Conservation (phyloP, 2,797 vertebrate species). For the Chromobotia macracanthus region DNA sequence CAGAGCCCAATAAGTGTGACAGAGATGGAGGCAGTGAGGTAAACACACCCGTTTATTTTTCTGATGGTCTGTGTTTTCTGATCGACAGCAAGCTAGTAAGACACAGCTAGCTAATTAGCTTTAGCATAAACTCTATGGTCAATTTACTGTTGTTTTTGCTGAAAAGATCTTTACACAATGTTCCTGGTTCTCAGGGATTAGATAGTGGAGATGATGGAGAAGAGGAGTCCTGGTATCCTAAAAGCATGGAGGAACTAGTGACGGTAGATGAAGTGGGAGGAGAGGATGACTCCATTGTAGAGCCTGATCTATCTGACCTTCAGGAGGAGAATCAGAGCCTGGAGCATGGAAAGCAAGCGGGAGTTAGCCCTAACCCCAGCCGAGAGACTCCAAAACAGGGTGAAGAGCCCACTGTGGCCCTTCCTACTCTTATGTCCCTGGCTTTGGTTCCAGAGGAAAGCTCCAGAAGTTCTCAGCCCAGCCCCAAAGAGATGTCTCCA, state of each 20-base stretch:
- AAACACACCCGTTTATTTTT: neutral
- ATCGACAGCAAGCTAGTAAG: neutral
- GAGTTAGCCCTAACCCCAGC: neutral
- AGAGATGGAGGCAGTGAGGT: slow-evolving; percentile 69
- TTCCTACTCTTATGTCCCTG: slow-evolving; percentile 38
- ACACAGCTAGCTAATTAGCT: neutral
- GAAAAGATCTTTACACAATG: neutral
- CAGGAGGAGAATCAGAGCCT: slow-evolving; percentile 63
- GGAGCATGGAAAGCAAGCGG: neutral
- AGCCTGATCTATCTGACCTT: slow-evolving; percentile 90
- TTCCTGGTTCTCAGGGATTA: slow-evolving; percentile 62
- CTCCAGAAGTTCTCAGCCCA: slow-evolving; percentile 12
- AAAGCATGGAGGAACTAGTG: slow-evolving; percentile 96
- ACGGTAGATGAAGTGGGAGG: slow-evolving; percentile 96
- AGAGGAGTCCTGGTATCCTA: slow-evolving; percentile 93
- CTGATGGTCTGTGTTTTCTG: neutral
- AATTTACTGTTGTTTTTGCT: neutral
- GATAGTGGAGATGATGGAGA: slow-evolving; percentile 88
- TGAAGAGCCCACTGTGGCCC: slow-evolving; percentile 15
- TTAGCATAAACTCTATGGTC: neutral
- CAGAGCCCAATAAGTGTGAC: slow-evolving; percentile 69
- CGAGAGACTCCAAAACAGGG: neutral
- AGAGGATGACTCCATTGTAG: slow-evolving; percentile 92
- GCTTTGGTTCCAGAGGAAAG: slow-evolving; percentile 66
- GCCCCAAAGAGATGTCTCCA: slow-evolving; percentile 22